Evolutionary conservation across 2,797 vertebrate species (phyloP), one percentile per base, ranked within the genome.

Genomic region (Taenioides sp.): DNA sequence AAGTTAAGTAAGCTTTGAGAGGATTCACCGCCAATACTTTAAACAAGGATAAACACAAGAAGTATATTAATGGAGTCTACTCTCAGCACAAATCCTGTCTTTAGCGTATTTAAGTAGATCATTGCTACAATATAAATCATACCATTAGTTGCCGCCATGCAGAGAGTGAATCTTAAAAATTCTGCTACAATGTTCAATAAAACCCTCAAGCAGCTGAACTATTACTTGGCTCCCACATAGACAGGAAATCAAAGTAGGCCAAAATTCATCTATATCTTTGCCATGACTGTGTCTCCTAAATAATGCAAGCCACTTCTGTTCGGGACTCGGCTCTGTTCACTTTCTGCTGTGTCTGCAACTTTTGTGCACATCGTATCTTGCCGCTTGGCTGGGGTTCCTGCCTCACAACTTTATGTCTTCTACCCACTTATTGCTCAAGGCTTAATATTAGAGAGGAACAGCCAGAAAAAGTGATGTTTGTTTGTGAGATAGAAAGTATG

Each of bases 231-330:
- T 65, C 69, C 72, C 71, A 71, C 23, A 59, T 17, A 74, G 78
- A 80, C 77, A 87, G 79, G 74, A 87, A 88, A 88, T 91, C 87
- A 84, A 92, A 92, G 84, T 77, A 84, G 87, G 86, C 85, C 80
- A 88, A 87, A 90, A 88, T 85, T 82, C 87, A 89, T 89, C 89
- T 80, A 89, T 89, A 89, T 88, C 84, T 87, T 89, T 83, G 79
- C 80, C 85, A 87, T 86, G 86, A 85, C 83, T 82, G 63, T 72
- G 80, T 87, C 90, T 91, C 81, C 80, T 93, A 92, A 93, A 94
- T 93, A 93, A 93, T 93, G 88, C 91, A 93, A 75, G 80, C 79
- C 87, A 80, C 83, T 90, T 88, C 85, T 82, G 87, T 89, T 90
- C 85, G 76, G 83, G 84, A 84, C 83, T 82, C 72, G 34, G 87